These are phyloP conservation scores for Xiphophorus couchianus DNA, from an alignment of 2,113 vertebrate species.

Conservation along the genomic window DNA sequence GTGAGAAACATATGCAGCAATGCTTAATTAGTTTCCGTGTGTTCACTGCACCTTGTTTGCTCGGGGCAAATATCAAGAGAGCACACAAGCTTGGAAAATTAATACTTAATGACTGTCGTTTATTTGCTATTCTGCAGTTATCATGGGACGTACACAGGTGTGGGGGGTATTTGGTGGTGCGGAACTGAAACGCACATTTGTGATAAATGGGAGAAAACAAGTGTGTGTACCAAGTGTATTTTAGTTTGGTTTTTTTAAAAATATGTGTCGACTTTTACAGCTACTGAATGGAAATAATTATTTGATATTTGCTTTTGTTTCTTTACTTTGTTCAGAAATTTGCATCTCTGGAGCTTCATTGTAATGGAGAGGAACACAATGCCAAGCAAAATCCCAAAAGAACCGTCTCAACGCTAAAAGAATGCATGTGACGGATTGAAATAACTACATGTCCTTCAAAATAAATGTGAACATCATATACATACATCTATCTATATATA, in stretches of 20 bases:
- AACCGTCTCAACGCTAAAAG: no score
- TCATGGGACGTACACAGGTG: constrained; percentile 24
- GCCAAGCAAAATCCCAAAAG: background rate
- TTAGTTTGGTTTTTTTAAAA: background rate
- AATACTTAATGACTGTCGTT: constrained; percentile 60
- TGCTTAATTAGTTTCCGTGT: constrained; percentile 41
- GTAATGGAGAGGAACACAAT: background rate
- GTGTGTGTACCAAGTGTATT: background rate
- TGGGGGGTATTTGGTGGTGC: constrained; percentile 8
- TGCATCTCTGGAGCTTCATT: background rate
- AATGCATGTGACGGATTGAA: no score
- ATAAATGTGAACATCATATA: no score
- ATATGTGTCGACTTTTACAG: background rate
- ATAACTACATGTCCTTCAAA: no score
- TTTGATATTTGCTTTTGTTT: background rate
- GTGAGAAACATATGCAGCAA: constrained; percentile 5
- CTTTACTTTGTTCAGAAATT: background rate
- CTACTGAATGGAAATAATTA: background rate
- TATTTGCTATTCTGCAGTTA: constrained; percentile 38
- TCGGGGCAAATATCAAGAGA: constrained; percentile 49
- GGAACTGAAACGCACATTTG: constrained; percentile 12
- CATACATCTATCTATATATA: no score
- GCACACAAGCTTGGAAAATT: constrained; percentile 47
- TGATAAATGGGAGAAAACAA: background rate
- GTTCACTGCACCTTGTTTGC: constrained; percentile 42